Conservation (phyloP, 2,797 vertebrate species). For the Phrynocephalus forsythii region DNA sequence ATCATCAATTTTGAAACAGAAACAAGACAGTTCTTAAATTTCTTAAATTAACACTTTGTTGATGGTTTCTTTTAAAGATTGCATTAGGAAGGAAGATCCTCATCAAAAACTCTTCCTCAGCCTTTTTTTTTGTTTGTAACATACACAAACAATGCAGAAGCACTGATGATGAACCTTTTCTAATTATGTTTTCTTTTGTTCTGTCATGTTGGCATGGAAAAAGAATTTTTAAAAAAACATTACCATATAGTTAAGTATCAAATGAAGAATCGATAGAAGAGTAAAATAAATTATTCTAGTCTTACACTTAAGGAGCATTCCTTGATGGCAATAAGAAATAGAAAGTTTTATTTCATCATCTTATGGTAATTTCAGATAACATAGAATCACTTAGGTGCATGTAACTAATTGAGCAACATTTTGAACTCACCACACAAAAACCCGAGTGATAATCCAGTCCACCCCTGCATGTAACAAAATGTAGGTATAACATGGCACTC, state of each 20-base stretch:
- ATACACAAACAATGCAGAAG: neutral
- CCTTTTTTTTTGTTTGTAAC: neutral
- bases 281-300: conserved; percentile 5
- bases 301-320: conserved; percentile 12
- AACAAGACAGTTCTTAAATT: neutral
- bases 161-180: conserved; percentile 7
- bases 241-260: conserved; percentile 17
- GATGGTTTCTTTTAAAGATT: neutral
- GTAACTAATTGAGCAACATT: conserved; percentile 15
- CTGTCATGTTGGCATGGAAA: neutral
- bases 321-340: neutral
- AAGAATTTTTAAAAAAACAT: neutral
- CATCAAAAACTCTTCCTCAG: neutral
- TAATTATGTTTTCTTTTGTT: conserved; percentile 1
- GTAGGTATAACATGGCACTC: too few relatives aligned
- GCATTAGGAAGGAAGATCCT: neutral
- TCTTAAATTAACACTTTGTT: neutral
- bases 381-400: conserved; percentile 3
- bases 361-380: conserved; percentile 15
- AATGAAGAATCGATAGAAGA: conserved; percentile 9
- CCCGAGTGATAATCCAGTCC: neutral
- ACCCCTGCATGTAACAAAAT: too few relatives aligned
- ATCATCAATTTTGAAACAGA: neutral
- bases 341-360: conserved; percentile 18
- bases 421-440: conserved; percentile 18